Evolutionary conservation across 2,888 invertebrate species (phyloP).

Genomic region (Furcula furcula): DNA sequence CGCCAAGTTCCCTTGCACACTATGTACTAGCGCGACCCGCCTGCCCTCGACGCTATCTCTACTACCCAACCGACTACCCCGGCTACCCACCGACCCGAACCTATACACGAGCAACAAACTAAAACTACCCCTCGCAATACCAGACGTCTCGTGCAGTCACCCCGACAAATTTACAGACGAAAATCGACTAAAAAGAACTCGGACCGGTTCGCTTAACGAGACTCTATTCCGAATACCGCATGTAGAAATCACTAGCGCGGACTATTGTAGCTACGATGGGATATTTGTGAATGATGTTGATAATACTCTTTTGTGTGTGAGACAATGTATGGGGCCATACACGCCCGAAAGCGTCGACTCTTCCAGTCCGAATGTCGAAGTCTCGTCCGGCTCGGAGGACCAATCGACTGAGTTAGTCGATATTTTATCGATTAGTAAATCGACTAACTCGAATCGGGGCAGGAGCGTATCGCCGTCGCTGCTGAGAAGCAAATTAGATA

Average conservation of each 20-base stretch:
- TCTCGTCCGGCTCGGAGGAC: constrained; percentile 51
- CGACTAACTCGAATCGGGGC: constrained; percentile 48
- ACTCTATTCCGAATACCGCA: constrained; percentile 57
- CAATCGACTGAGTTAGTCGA: constrained; percentile 49
- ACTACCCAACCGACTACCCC: constrained; percentile 28
- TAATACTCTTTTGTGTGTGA: constrained; percentile 63
- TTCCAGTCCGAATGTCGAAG: constrained; percentile 84
- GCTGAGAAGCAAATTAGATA: constrained; percentile 83
- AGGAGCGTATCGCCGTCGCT: constrained; percentile 83
- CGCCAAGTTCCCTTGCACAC: constrained; percentile 59
- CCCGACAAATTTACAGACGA: constrained; percentile 38
- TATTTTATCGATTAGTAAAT: constrained; percentile 34
- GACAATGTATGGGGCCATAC: constrained; percentile 85
- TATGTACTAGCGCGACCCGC: constrained; percentile 46
- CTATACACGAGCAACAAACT: constrained; percentile 37
- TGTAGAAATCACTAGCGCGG: constrained; percentile 78
- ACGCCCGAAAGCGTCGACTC: constrained; percentile 92
- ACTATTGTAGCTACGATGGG: constrained; percentile 58
- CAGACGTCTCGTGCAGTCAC: constrained; percentile 25
- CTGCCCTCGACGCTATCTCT: constrained; percentile 32
- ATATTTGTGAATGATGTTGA: constrained; percentile 81
- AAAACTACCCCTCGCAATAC: no score
- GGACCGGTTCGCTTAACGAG: constrained; percentile 65
- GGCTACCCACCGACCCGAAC: constrained; percentile 56
- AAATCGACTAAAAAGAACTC: constrained; percentile 38